These are phyloP conservation scores for Drosophila repleta DNA, from an alignment of 1,140 invertebrate species.

Conservation along the genomic window DNA sequence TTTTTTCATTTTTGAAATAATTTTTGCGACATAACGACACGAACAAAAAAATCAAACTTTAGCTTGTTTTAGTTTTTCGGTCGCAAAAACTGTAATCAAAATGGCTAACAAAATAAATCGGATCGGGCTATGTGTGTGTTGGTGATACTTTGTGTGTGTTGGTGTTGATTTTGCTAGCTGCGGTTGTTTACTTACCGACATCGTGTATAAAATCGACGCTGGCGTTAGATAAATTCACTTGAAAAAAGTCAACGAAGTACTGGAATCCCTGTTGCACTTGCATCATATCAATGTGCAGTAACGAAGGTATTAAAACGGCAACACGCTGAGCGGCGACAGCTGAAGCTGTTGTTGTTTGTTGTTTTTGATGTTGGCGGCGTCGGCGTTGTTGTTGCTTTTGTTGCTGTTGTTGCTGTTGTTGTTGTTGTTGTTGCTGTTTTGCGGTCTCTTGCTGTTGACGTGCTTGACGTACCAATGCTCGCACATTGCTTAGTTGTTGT, in stretches of 20 bases:
- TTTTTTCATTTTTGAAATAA: no score
- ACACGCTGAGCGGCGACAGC: slow-evolving; percentile 51
- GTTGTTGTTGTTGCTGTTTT: slow-evolving; percentile 2
- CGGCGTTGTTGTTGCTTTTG: slow-evolving; percentile 19
- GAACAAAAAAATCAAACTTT: not conserved
- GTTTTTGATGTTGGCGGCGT: slow-evolving; percentile 37
- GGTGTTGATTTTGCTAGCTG: slow-evolving; percentile 3
- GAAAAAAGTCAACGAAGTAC: slow-evolving; percentile 76
- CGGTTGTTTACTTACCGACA: slow-evolving; percentile 68
- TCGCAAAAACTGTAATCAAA: no score
- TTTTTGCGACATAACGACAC: no score
- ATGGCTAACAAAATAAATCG: slow-evolving; percentile 1
- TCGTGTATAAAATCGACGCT: slow-evolving; percentile 75
- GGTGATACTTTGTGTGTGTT: not conserved
- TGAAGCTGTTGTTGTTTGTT: slow-evolving; percentile 6
- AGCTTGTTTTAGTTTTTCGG: no score
- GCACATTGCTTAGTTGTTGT: slow-evolving; percentile 1
- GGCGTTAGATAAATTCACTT: slow-evolving; percentile 69
- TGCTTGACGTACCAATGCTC: no score
- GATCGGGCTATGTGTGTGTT: not conserved
- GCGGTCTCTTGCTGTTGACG: slow-evolving; percentile 26
- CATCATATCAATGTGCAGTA: slow-evolving; percentile 68
- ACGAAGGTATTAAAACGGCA: slow-evolving; percentile 71
- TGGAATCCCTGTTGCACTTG: slow-evolving; percentile 78
- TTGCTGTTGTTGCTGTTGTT: slow-evolving; percentile 7